Conservation (phyloP, 2,797 vertebrate genomes). For the Pantherophis alleghaniensis region DNA sequence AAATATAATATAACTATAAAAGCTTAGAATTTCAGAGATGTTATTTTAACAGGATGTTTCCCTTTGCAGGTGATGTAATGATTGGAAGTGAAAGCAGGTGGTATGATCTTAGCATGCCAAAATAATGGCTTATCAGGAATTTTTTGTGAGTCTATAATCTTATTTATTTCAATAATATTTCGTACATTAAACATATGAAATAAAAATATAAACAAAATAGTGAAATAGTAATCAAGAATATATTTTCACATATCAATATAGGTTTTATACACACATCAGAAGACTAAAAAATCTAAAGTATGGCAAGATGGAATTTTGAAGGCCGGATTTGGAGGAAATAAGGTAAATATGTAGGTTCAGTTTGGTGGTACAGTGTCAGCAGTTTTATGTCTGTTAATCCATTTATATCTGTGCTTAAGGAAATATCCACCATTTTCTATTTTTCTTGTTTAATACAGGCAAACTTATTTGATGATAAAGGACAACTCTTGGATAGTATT, state of each 20-base stretch:
- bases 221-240: slow-evolving; percentile 15
- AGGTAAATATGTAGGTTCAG: slow-evolving; percentile 58
- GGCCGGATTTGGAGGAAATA: slow-evolving; percentile 59
- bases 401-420: background rate
- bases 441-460: slow-evolving; percentile 65
- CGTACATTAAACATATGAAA: background rate
- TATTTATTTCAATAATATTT: background rate
- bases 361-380: rapidly evolving
- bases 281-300: slow-evolving; percentile 76
- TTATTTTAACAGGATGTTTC: background rate
- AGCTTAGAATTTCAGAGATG: background rate
- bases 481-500: slow-evolving; percentile 73
- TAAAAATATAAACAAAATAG: background rate
- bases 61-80: slow-evolving; percentile 24
- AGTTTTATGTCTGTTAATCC: background rate
- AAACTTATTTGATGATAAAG: slow-evolving; percentile 74
- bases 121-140: slow-evolving; percentile 71
- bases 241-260: slow-evolving; percentile 41
- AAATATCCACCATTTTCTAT: slow-evolving; percentile 16
- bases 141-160: slow-evolving; percentile 68
- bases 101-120: background rate
- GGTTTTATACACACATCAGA: slow-evolving; percentile 81
- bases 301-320: slow-evolving; percentile 80
- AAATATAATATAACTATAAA: too few species aligned
- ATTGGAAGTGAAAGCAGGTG: background rate